Conservation (phyloP, 2,113 vertebrate species). For the Leucosticte australis region DNA sequence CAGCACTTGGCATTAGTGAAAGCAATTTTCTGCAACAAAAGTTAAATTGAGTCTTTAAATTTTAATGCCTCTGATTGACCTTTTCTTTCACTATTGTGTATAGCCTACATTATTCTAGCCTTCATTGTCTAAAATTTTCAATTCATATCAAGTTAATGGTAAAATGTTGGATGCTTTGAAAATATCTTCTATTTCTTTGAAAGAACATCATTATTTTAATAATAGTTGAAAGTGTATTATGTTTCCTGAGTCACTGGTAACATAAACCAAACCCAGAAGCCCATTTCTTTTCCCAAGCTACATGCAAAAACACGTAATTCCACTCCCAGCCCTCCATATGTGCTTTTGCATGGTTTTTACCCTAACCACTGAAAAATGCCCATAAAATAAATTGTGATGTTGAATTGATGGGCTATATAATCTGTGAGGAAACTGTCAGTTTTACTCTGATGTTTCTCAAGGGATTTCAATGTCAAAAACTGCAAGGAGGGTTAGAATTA, state of each 20-base stretch:
- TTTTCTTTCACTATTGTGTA: not conserved
- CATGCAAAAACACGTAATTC: not conserved
- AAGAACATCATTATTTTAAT: not conserved
- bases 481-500: slow-evolving; percentile 10
- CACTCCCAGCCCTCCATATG: not conserved
- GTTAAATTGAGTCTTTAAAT: not conserved
- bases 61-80: slow-evolving; percentile 4
- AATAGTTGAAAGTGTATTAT: not conserved
- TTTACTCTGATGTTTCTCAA: slow-evolving; percentile 21
- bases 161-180: not conserved
- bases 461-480: slow-evolving; percentile 1
- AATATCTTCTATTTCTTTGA: not conserved
- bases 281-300: not conserved
- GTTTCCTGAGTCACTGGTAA: not conserved
- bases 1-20: not conserved
- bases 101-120: not conserved
- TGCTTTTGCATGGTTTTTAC: not conserved
- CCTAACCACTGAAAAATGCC: not conserved
- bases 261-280: not conserved
- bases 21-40: slow-evolving; percentile 8
- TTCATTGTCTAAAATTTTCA: not conserved
- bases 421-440: not conserved
- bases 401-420: not conserved
- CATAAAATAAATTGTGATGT: not conserved
- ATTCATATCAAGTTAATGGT: not conserved